These are phyloP conservation scores for Synchiropus splendidus DNA, from an alignment of 2,113 vertebrate genomes.

Conservation along the genomic window DNA sequence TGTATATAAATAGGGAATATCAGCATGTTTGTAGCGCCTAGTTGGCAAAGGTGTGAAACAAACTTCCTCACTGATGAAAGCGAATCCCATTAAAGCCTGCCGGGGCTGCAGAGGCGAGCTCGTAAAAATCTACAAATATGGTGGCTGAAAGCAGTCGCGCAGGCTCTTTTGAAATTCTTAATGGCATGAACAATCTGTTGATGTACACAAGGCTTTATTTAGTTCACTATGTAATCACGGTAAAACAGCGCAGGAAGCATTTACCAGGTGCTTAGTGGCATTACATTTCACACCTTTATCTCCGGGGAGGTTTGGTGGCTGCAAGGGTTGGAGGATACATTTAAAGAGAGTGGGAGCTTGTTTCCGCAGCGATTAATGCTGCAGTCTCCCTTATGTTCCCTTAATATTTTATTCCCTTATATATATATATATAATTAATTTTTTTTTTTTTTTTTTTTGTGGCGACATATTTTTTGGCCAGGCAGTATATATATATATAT, in stretches of 20 bases:
- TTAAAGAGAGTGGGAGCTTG: constrained; percentile 15
- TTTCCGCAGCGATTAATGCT: constrained; percentile 17
- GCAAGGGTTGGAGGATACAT: constrained; percentile 18
- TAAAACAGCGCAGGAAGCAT: constrained; percentile 20
- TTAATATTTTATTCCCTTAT: constrained; percentile 6
- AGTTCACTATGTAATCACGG: constrained; percentile 13
- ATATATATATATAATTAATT: no score
- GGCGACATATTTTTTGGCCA: no score
- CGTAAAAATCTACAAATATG: constrained; percentile 11
- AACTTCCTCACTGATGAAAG: constrained; percentile 1
- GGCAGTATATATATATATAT: no score
- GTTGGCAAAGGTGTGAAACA: no score
- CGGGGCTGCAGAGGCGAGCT: constrained; percentile 4
- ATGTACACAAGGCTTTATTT: constrained; percentile 1
- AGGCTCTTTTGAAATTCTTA: constrained; percentile 9
- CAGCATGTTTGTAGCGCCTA: no score
- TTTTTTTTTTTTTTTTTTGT: no score
- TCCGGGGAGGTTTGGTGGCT: constrained; percentile 13
- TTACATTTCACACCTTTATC: constrained; percentile 29
- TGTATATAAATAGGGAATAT: no score
- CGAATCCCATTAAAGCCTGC: constrained; percentile 7
- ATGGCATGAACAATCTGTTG: constrained; percentile 17
- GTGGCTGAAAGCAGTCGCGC: constrained; percentile 3
- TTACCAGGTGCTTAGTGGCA: constrained; percentile 25
- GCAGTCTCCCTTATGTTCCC: constrained; percentile 18